Percentiles rank a stretch among this genome's conserved stretches.
phyloP scores from a whole-genome alignment of 2,113 vertebrate species.

The Anoura caudifer region DNA sequence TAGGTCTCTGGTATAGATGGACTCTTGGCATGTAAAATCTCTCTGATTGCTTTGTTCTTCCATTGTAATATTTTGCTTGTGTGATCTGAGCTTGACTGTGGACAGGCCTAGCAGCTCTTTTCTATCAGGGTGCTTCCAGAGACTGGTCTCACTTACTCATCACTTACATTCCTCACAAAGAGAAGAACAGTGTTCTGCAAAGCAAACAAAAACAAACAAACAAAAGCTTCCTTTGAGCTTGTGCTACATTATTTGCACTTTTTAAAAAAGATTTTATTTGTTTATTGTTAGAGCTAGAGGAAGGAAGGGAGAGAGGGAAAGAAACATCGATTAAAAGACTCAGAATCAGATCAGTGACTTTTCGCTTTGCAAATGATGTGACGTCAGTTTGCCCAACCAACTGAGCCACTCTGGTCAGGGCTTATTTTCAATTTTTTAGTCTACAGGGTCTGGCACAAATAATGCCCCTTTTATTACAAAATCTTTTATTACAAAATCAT shows the following conservation, averaged over 20 bases:
- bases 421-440: no score
- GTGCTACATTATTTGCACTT: not conserved
- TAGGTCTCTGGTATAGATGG: not conserved
- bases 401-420: no score
- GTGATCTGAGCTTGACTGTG: not conserved
- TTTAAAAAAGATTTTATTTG: no score
- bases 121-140: not conserved
- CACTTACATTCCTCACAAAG: not conserved
- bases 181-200: not conserved
- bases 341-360: no score
- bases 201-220: not conserved
- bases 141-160: not conserved
- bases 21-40: not conserved
- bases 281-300: no score
- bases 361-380: no score
- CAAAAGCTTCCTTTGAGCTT: not conserved
- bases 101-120: not conserved
- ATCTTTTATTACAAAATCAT: no score
- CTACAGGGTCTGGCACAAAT: no score
- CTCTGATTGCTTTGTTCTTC: not conserved
- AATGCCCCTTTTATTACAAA: no score
- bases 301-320: no score
- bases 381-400: no score
- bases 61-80: not conserved
- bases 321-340: no score